Conservation (phyloP, 2,797 vertebrate species). For the Eurystomus glaucurus region DNA sequence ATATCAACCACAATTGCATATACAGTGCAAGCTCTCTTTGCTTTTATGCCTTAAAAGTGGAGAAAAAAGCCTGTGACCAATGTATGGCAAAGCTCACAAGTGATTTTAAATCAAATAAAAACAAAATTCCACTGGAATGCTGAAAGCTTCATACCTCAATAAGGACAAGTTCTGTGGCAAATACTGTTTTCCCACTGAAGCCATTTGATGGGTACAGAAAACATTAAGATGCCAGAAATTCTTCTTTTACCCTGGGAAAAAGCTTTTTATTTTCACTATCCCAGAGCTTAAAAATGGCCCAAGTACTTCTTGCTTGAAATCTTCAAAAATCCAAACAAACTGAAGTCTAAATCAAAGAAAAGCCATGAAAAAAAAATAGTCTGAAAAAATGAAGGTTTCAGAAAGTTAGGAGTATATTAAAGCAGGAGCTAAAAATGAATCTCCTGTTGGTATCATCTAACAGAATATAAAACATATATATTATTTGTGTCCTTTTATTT, state of each 20-base stretch:
- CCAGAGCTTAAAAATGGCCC: conserved; percentile 20
- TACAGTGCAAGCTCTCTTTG: not conserved
- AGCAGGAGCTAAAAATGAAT: not conserved
- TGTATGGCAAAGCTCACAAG: not conserved
- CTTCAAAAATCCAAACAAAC: conserved; percentile 6
- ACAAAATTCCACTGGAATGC: conserved; percentile 43
- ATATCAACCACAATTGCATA: not conserved
- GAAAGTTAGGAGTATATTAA: not conserved
- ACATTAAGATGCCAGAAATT: conserved; percentile 59
- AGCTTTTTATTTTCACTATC: conserved; percentile 30
- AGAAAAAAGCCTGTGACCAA: not conserved
- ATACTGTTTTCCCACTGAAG: conserved; percentile 38
- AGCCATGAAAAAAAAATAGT: not conserved
- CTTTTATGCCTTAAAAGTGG: conserved; percentile 17
- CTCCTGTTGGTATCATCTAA: not conserved
- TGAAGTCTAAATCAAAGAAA: not conserved
- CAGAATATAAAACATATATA: not conserved
- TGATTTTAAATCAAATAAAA: conserved; percentile 45
- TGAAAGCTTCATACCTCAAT: conserved; percentile 30
- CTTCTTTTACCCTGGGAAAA: conserved; percentile 56
- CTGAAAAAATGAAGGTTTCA: not conserved
- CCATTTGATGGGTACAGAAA: conserved; percentile 41
- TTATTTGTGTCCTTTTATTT: not conserved
- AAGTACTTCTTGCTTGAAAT: not conserved
- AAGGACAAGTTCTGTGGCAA: conserved; percentile 29